Evolutionary conservation across 2,797 vertebrate genomes (phyloP).

Genomic region (Malacoctenus gilli): DNA sequence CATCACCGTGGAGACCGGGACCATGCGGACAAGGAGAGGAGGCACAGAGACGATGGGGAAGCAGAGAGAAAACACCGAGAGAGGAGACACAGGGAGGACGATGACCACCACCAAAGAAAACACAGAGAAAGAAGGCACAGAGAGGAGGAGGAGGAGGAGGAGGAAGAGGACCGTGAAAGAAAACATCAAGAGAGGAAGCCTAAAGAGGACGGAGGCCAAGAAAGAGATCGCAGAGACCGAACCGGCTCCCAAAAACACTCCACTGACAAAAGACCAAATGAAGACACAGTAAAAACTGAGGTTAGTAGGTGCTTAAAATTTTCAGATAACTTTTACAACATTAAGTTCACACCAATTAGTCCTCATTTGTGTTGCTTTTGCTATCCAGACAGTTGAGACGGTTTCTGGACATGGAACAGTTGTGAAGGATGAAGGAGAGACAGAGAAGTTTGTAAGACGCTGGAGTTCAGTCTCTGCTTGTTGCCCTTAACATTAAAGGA

Average conservation of each 20-base stretch:
- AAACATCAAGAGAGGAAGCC: conserved; percentile 3
- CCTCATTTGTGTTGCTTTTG: conserved; percentile 10
- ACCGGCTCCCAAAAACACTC: conserved; percentile 36
- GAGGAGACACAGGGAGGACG: conserved; percentile 7
- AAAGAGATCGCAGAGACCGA: conserved; percentile 22
- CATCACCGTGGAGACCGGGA: conserved; percentile 52
- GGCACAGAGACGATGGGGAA: conserved; percentile 21
- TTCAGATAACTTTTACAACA: neutral
- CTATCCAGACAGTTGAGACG: conserved; percentile 52
- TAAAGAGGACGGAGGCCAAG: conserved; percentile 6
- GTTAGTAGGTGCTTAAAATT: conserved; percentile 26
- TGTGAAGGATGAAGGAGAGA: conserved; percentile 40
- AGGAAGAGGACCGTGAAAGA: conserved; percentile 5
- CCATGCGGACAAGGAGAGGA: conserved; percentile 52
- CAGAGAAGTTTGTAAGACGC: conserved; percentile 56
- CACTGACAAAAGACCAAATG: conserved; percentile 33
- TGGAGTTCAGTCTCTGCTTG: conserved; percentile 14
- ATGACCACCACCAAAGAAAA: conserved; percentile 21
- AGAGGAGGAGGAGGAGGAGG: neutral
- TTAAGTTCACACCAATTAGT: neutral
- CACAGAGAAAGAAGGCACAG: conserved; percentile 2
- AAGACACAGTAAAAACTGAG: conserved; percentile 32
- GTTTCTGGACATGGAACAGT: conserved; percentile 29
- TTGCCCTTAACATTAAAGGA: neutral
- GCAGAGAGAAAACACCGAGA: conserved; percentile 4